Evolutionary conservation across 2,113 vertebrate species (phyloP).

Genomic region (Hystrix brachyura): DNA sequence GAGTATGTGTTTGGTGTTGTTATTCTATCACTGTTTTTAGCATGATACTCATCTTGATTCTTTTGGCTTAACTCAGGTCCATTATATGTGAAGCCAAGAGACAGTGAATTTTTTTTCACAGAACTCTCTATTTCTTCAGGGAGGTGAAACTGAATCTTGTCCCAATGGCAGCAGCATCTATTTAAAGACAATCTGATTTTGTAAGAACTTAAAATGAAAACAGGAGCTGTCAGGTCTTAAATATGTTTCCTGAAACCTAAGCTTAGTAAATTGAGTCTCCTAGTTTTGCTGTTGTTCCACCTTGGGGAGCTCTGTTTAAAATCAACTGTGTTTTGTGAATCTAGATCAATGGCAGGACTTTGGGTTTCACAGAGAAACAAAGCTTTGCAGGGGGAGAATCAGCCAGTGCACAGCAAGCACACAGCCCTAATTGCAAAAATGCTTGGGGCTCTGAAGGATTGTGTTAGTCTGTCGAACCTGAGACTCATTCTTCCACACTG

Average conservation of each 20-base stretch:
- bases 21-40: slow-evolving; percentile 64
- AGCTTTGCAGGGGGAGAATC: slow-evolving; percentile 58
- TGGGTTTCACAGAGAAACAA: slow-evolving; percentile 68
- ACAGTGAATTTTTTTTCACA: slow-evolving; percentile 67
- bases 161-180: slow-evolving; percentile 64
- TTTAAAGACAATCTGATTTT: slow-evolving; percentile 81
- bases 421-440: slow-evolving; percentile 8
- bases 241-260: slow-evolving; percentile 80
- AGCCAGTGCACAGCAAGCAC: neutral
- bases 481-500: neutral
- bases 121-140: slow-evolving; percentile 74
- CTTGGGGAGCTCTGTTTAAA: slow-evolving; percentile 68
- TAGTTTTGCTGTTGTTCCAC: slow-evolving; percentile 62
- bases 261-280: slow-evolving; percentile 68
- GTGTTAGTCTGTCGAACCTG: neutral
- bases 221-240: slow-evolving; percentile 81
- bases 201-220: slow-evolving; percentile 78
- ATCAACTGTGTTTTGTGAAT: slow-evolving; percentile 69
- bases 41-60: slow-evolving; percentile 63
- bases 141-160: slow-evolving; percentile 78
- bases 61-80: slow-evolving; percentile 52
- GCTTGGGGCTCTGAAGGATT: neutral
- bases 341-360: slow-evolving; percentile 64
- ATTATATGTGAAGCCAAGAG: slow-evolving; percentile 68
- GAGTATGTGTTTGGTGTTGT: neutral